phyloP scores from a whole-genome alignment of 2,888 invertebrate genomes.

The Tenodera sinensis region DNA sequence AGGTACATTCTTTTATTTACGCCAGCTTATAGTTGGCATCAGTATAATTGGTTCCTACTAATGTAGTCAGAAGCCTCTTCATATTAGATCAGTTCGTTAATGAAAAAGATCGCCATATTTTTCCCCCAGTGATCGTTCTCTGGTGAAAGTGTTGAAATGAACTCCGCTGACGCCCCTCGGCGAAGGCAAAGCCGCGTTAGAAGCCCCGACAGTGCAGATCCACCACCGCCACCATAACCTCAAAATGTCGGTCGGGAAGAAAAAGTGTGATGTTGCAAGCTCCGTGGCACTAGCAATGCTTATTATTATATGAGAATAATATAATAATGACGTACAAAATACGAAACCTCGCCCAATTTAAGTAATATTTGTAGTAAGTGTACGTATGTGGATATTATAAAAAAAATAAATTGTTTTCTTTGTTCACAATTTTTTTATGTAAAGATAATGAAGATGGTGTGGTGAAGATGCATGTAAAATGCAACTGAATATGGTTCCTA shows the following conservation, averaged over 20 bases:
- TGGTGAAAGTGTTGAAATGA: slow-evolving; percentile 14
- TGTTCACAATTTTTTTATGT: slow-evolving; percentile 31
- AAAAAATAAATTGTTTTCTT: slow-evolving; percentile 32
- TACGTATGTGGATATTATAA: slow-evolving; percentile 34
- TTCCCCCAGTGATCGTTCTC: slow-evolving; percentile 9
- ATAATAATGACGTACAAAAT: slow-evolving; percentile 36
- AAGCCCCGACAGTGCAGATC: neutral
- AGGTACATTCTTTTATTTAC: neutral
- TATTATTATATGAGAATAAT: slow-evolving; percentile 31
- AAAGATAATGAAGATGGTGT: slow-evolving; percentile 29
- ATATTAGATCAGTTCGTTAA: neutral
- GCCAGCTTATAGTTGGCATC: neutral
- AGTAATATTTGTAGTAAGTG: slow-evolving; percentile 34
- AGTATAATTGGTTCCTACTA: slow-evolving; percentile 28
- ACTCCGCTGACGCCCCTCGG: neutral
- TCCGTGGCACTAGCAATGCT: slow-evolving; percentile 31
- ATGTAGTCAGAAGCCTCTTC: slow-evolving; percentile 3
- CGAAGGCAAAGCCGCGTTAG: slow-evolving; percentile 11
- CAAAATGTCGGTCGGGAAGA: neutral
- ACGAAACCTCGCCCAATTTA: slow-evolving; percentile 35
- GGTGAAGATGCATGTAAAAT: slow-evolving; percentile 32
- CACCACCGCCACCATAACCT: neutral
- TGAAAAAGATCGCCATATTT: slow-evolving; percentile 1
- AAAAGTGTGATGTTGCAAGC: neutral
- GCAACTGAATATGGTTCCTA: slow-evolving; percentile 42